A percentile compares a stretch with the other conserved stretches of the same genome.
These are phyloP conservation scores for Paramormyrops kingsleyae DNA, from an alignment of 2,113 vertebrate species.

Conservation along the genomic window DNA sequence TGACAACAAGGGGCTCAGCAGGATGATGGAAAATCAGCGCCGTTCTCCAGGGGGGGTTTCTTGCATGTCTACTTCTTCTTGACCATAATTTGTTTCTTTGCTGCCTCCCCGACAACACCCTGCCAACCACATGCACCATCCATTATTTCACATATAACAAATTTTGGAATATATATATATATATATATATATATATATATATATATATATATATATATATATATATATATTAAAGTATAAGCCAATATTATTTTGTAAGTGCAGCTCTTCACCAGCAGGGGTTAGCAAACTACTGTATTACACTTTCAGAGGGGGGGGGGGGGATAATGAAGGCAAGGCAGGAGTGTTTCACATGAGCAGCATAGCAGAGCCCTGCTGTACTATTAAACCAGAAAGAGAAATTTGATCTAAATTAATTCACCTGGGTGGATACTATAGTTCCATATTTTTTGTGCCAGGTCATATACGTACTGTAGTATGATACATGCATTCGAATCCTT, in stretches of 20 bases:
- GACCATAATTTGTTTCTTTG: background rate
- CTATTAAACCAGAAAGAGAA: background rate
- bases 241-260: background rate
- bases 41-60: background rate
- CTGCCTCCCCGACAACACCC: background rate
- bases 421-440: background rate
- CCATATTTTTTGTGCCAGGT: background rate
- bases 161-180: background rate
- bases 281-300: background rate
- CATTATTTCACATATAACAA: background rate
- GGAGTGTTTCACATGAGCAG: background rate
- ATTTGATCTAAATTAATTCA: background rate
- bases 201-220: background rate
- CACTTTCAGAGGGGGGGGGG: background rate
- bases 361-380: background rate
- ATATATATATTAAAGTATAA: background rate
- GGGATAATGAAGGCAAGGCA: background rate
- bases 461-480: background rate
- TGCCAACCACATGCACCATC: background rate
- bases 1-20: background rate
- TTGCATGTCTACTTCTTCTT: background rate
- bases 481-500: background rate
- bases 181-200: background rate
- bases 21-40: background rate
- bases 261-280: background rate